A percentile compares a stretch with the other conserved stretches of the same genome.
Conservation (phyloP, 2,113 vertebrate species). For the Semicossyphus pulcher region DNA sequence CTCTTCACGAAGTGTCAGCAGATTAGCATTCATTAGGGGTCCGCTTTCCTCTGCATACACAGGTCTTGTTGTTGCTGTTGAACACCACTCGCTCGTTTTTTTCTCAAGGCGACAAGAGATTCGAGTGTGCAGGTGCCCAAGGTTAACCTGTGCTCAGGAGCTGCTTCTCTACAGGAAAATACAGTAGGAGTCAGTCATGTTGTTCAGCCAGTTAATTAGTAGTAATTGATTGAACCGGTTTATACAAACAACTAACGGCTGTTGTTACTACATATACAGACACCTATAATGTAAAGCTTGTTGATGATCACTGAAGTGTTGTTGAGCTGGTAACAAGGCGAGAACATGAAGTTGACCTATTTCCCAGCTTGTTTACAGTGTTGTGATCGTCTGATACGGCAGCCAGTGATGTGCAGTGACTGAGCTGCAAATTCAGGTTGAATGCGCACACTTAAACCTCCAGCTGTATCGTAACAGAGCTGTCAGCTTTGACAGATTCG, state of each 20-base stretch:
- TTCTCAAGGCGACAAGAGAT: neutral
- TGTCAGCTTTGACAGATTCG: constrained; percentile 50
- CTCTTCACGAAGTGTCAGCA: constrained; percentile 25
- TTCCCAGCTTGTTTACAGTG: constrained; percentile 23
- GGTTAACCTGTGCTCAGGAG: constrained; percentile 2
- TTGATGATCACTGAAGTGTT: neutral
- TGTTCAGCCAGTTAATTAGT: neutral
- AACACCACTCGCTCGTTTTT: neutral
- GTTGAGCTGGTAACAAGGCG: neutral
- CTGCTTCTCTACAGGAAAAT: neutral
- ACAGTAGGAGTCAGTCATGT: neutral
- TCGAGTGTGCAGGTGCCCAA: neutral
- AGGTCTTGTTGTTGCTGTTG: constrained; percentile 2
- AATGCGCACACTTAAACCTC: neutral
- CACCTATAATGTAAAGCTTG: neutral
- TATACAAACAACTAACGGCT: neutral
- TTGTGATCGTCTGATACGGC: constrained; percentile 19
- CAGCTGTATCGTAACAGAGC: constrained; percentile 26
- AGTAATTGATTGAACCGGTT: neutral
- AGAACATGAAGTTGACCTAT: neutral
- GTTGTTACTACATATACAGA: neutral
- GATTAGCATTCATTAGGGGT: constrained; percentile 36
- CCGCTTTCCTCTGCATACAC: constrained; percentile 10
- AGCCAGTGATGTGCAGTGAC: neutral
- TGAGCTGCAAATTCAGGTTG: constrained; percentile 6